phyloP scores from a whole-genome alignment of 1,140 invertebrate species.

The Melanaphis sacchari region DNA sequence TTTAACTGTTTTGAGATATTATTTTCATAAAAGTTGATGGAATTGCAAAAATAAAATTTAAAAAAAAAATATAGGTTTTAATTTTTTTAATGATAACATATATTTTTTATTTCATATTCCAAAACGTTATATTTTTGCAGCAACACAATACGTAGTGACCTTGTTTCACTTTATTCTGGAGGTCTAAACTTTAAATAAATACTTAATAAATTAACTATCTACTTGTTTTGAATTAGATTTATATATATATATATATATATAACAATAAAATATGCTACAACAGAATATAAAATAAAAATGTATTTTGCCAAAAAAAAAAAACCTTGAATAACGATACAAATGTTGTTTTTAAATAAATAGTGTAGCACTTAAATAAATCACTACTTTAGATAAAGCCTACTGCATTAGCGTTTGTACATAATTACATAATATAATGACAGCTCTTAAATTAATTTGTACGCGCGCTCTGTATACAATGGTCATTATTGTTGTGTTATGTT shows the following conservation, averaged over 20 bases:
- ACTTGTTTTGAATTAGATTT: neutral
- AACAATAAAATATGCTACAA: neutral
- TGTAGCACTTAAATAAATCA: too few relatives aligned
- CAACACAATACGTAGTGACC: neutral
- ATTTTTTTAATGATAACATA: neutral
- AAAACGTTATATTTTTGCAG: too few relatives aligned
- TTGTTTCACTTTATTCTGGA: neutral
- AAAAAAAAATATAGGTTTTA: neutral
- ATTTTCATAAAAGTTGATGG: neutral
- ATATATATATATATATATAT: neutral
- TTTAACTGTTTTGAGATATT: neutral
- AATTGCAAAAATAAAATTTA: neutral
- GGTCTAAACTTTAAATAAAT: neutral
- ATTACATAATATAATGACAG: neutral
- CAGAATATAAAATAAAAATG: neutral
- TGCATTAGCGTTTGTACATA: neutral
- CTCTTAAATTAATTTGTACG: too few relatives aligned
- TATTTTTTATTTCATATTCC: neutral
- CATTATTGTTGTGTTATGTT: neutral
- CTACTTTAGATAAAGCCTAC: neutral
- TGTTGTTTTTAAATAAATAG: too few relatives aligned
- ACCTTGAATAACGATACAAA: neutral
- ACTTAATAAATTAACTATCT: neutral
- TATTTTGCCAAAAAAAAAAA: neutral
- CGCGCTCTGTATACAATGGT: neutral